phyloP scores from a whole-genome alignment of 2,797 vertebrate genomes.

The Eremophila alpestris region DNA sequence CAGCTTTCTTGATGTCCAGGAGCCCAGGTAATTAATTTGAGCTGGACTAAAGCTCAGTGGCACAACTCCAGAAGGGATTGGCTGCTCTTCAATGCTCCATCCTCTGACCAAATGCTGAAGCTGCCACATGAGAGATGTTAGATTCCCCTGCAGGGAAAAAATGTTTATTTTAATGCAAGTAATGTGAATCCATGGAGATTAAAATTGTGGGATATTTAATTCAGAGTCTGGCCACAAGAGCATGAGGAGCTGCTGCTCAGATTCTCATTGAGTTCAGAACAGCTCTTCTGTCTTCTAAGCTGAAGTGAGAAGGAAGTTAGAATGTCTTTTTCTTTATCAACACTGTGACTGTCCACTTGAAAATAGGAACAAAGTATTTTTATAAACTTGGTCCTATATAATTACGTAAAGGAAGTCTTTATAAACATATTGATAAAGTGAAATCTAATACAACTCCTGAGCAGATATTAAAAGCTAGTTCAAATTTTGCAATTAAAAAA shows the following conservation, averaged over 20 bases:
- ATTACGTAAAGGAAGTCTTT: background rate
- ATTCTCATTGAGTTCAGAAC: background rate
- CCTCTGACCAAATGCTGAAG: background rate
- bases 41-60: too few relatives aligned
- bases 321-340: background rate
- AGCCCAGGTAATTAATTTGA: background rate
- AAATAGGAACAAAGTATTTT: background rate
- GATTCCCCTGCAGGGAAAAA: background rate
- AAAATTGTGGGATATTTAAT: background rate
- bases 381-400: background rate
- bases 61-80: fast-evolving
- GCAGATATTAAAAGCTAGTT: background rate
- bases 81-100: background rate
- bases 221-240: background rate
- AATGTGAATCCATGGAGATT: background rate
- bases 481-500: background rate
- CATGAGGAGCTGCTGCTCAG: background rate
- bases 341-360: background rate
- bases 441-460: background rate
- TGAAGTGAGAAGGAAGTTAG: background rate
- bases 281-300: background rate
- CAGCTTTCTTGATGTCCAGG: background rate
- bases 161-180: background rate
- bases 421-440: background rate
- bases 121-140: background rate